A percentile compares a stretch with the other conserved stretches of the same genome.
Conservation (phyloP, 2,888 invertebrate genomes). For the Dioctria rufipes region DNA sequence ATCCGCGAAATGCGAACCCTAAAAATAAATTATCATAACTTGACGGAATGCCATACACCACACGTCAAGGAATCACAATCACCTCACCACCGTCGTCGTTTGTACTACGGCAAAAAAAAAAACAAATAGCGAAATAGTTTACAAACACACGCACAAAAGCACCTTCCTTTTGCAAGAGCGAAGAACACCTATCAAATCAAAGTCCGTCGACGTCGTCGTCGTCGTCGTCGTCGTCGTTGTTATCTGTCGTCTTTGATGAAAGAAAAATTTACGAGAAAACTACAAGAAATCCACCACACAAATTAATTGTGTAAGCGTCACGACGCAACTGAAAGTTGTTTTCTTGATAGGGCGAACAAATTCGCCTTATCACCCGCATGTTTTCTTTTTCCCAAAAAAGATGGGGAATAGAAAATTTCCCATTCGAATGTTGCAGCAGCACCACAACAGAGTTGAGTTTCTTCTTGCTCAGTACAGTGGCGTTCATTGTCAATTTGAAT, state of each 20-base stretch:
- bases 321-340: slow-evolving; percentile 50
- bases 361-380: slow-evolving; percentile 48
- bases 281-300: slow-evolving; percentile 24
- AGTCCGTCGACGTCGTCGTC: neutral
- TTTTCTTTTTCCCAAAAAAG: slow-evolving; percentile 14
- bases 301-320: slow-evolving; percentile 29
- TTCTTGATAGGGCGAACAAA: slow-evolving; percentile 32
- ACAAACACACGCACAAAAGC: neutral
- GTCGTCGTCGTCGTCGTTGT: neutral
- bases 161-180: neutral
- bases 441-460: too few species aligned
- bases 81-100: neutral
- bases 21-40: slow-evolving; percentile 29
- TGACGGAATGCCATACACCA: neutral
- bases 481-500: neutral
- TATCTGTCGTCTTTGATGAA: neutral
- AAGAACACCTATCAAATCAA: neutral
- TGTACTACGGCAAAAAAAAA: neutral
- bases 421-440: slow-evolving; percentile 9
- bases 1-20: neutral
- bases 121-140: neutral
- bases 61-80: slow-evolving; percentile 26
- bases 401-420: slow-evolving; percentile 40
- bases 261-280: neutral
- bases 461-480: slow-evolving; percentile 13